Percentiles rank a stretch among this genome's conserved stretches.
These are phyloP conservation scores for Neogobius melanostomus DNA, from an alignment of 2,113 vertebrate genomes.

Conservation along the genomic window DNA sequence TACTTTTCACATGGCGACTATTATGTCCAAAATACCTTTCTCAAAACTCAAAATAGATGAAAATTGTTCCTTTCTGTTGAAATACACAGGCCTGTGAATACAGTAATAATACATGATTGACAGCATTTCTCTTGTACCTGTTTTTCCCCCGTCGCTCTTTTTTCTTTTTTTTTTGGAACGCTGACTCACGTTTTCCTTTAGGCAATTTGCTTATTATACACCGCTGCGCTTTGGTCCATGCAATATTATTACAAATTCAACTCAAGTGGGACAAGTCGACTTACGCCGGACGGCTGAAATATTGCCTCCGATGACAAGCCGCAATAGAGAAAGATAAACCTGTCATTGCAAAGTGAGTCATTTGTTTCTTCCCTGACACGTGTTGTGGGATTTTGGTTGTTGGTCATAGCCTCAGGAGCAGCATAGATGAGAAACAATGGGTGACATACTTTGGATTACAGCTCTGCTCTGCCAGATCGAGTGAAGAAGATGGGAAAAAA, in stretches of 20 bases:
- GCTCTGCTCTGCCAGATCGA: constrained; percentile 36
- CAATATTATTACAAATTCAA: constrained; percentile 44
- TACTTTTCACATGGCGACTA: too few relatives aligned
- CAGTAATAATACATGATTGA: constrained; percentile 4
- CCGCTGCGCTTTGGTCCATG: constrained; percentile 11
- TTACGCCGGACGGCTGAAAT: constrained; percentile 31
- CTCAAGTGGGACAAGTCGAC: constrained; percentile 22
- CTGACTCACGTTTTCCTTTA: constrained; percentile 18
- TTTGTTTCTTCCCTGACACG: constrained; percentile 53
- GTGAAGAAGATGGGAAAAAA: constrained; percentile 20
- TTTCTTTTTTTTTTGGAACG: background rate
- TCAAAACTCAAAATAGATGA: background rate
- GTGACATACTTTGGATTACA: constrained; percentile 53
- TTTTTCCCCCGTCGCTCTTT: constrained; percentile 4
- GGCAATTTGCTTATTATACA: constrained; percentile 11
- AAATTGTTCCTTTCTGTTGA: background rate
- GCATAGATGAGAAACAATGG: constrained; percentile 40
- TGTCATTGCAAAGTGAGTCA: constrained; percentile 65
- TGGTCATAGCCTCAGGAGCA: constrained; percentile 44
- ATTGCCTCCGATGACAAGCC: constrained; percentile 61
- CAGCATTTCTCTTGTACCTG: constrained; percentile 16
- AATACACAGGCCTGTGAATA: background rate
- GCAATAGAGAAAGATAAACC: constrained; percentile 62
- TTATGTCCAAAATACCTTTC: background rate
- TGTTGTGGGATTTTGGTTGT: constrained; percentile 43